These are phyloP conservation scores for Trichechus manatus DNA, from an alignment of 2,113 vertebrate species.

Conservation along the genomic window DNA sequence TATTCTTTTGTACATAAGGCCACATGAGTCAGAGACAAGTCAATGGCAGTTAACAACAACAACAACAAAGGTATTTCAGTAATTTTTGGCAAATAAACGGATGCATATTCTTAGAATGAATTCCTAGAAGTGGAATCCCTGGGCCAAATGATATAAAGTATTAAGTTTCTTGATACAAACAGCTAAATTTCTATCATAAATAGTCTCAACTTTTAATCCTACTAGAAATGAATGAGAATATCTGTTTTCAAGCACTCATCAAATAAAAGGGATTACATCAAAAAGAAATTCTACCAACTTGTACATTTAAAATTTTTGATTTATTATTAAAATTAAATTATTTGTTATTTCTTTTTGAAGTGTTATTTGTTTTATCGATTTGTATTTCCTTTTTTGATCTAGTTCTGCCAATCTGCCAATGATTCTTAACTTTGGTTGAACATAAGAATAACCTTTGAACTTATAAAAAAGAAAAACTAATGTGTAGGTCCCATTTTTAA, in stretches of 20 bases:
- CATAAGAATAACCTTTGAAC: not conserved
- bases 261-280: not conserved
- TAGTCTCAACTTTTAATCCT: conserved; percentile 10
- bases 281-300: not conserved
- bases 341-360: not conserved
- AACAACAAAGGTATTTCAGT: not conserved
- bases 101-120: not conserved
- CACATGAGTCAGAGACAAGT: too few species aligned
- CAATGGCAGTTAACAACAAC: too few species aligned
- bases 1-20: too few species aligned
- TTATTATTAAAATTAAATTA: not conserved
- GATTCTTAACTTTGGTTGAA: not conserved
- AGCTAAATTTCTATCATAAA: not conserved
- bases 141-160: not conserved
- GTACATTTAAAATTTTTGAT: not conserved
- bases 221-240: not conserved
- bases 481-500: not conserved
- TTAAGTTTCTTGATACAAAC: not conserved
- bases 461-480: not conserved
- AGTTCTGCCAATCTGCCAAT: not conserved
- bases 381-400: conserved; percentile 4
- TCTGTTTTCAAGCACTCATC: not conserved
- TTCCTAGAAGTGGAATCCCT: not conserved
- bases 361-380: not conserved
- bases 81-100: not conserved